Evolutionary conservation across 2,888 invertebrate species (phyloP).

Genomic region (Pterobdella sp.): DNA sequence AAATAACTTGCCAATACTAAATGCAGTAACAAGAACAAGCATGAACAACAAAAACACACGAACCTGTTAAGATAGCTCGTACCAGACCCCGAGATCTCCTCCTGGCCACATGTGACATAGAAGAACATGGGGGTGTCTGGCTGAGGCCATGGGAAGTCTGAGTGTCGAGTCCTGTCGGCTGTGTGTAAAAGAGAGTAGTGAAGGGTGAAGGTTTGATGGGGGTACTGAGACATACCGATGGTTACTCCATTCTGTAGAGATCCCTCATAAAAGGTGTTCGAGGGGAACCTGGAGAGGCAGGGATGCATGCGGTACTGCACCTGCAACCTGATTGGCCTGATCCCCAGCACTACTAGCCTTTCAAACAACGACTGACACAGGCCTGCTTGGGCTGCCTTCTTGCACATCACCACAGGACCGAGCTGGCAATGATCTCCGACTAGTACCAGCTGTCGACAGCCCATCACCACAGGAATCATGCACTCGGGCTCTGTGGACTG

Average conservation of each 20-base stretch:
- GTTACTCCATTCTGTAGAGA: conserved; percentile 97
- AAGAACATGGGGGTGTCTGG: conserved; percentile 97
- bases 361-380: conserved; percentile 94
- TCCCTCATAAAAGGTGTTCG: conserved; percentile 98
- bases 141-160: conserved; percentile 93
- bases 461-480: conserved; percentile 96
- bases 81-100: conserved; percentile 96
- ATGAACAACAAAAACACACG: too few species aligned
- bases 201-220: not conserved
- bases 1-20: too few species aligned
- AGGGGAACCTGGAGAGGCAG: conserved; percentile 89
- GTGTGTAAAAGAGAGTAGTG: conserved; percentile 26
- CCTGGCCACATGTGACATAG: conserved; percentile 87
- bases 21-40: too few species aligned
- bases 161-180: conserved; percentile 76
- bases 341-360: conserved; percentile 88
- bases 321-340: conserved; percentile 88
- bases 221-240: conserved; percentile 56
- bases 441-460: conserved; percentile 87
- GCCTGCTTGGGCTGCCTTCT: conserved; percentile 93
- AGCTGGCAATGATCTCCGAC: conserved; percentile 99
- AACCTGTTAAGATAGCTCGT: conserved; percentile 88
- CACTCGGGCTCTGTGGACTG: conserved; percentile 90
- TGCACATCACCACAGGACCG: conserved; percentile 98
- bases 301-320: conserved; percentile 98